Percentiles rank a stretch among this genome's conserved stretches.
These are phyloP conservation scores for Gari tellinella DNA, from an alignment of 2,888 invertebrate genomes.

Conservation along the genomic window DNA sequence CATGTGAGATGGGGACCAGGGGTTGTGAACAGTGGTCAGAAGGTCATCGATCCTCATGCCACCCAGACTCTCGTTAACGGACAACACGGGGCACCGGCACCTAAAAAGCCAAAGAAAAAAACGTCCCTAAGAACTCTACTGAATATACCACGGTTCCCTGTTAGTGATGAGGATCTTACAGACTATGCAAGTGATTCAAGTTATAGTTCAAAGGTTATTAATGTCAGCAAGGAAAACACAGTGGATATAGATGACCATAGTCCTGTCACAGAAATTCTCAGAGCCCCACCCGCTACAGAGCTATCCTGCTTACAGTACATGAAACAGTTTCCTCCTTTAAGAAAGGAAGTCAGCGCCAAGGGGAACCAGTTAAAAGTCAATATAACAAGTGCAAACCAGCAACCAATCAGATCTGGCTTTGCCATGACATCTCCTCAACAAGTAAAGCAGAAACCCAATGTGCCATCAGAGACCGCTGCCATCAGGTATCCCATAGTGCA, in stretches of 20 bases:
- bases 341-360: not conserved
- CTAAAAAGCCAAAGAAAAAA: conserved; percentile 52
- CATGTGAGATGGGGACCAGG: conserved; percentile 58
- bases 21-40: conserved; percentile 40
- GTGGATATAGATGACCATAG: not conserved
- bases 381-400: conserved; percentile 38
- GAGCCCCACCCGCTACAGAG: not conserved
- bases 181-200: conserved; percentile 31
- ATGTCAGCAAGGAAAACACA: not conserved
- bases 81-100: conserved; percentile 7
- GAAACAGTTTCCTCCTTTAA: conserved; percentile 11
- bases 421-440: conserved; percentile 4
- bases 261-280: not conserved
- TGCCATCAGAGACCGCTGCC: conserved; percentile 29
- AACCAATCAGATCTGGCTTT: conserved; percentile 2
- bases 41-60: not conserved
- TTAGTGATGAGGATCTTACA: conserved; percentile 50
- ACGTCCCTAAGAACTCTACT: conserved; percentile 50
- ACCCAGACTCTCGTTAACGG: not conserved
- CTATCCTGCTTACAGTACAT: conserved; percentile 26
- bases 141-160: conserved; percentile 54
- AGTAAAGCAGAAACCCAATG: not conserved
- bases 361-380: conserved; percentile 41
- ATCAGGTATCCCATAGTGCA: conserved; percentile 55
- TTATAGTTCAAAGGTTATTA: conserved; percentile 6